These are phyloP conservation scores for Hyperoplus immaculatus DNA, from an alignment of 2,797 vertebrate genomes.

Conservation along the genomic window DNA sequence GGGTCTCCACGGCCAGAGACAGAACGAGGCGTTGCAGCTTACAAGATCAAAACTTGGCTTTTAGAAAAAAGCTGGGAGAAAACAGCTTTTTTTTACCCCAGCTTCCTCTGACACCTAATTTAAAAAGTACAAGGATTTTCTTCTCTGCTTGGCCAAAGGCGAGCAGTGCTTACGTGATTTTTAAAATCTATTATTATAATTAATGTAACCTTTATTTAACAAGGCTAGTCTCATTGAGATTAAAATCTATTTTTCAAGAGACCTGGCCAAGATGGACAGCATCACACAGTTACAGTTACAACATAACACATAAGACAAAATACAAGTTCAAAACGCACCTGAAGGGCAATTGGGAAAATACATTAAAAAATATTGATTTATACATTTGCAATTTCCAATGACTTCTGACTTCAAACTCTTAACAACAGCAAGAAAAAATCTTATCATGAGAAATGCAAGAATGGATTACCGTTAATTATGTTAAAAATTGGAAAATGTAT, in stretches of 20 bases:
- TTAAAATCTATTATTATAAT: too few species aligned
- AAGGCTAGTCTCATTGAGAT: too few species aligned
- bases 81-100: slow-evolving; percentile 44
- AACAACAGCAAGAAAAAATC: too few species aligned
- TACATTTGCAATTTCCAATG: too few species aligned
- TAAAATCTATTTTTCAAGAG: too few species aligned
- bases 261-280: too few species aligned
- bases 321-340: not conserved
- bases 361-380: too few species aligned
- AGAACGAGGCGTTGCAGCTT: slow-evolving; percentile 41
- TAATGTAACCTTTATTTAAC: too few species aligned
- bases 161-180: slow-evolving; percentile 24
- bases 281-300: too few species aligned
- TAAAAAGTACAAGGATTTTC: slow-evolving; percentile 39
- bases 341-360: slow-evolving; percentile 9
- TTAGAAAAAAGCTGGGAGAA: slow-evolving; percentile 44
- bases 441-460: too few species aligned
- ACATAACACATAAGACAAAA: too few species aligned
- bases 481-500: slow-evolving; percentile 42
- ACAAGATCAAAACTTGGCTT: slow-evolving; percentile 40
- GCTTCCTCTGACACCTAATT: slow-evolving; percentile 50
- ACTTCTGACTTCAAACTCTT: too few species aligned
- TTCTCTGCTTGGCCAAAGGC: slow-evolving; percentile 27
- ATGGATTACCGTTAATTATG: slow-evolving; percentile 47
- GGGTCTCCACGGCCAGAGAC: slow-evolving; percentile 42